Base-by-base conservation (phyloP, 2,113 vertebrate genomes). In the Colistium nudipinnis region DNA sequence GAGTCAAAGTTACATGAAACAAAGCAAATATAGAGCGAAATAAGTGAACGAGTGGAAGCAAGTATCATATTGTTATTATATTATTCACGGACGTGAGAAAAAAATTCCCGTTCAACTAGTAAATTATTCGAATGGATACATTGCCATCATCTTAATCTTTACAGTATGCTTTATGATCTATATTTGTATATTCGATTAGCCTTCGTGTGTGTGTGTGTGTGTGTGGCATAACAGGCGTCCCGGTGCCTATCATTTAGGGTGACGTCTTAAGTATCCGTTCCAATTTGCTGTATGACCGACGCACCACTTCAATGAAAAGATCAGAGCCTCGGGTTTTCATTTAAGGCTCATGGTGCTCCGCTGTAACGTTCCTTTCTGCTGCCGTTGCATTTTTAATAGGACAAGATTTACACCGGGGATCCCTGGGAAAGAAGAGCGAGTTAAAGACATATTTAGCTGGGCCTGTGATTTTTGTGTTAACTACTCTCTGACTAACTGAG, bases 251-350 rank as follows among this genome's bases (percentile, higher is more conserved):
- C 25, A 20, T 56, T 62, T 56, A 52, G 35, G 35, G 47, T 39
- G 6, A 35, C 27, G 3, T 48, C 30, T 52, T 51, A 11, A 43
- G 24, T 24, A 45, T 54, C 48, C 13, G 16, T 45, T 62, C 45
- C n/a, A 28, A 0, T 31, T 1, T 55, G 20, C 52, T 48, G 28
- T 35, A 57, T 49, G 59, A 65, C 28, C 55, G 56, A 62, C 60
- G 43, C 22, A 66, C 27, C 16, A 70, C 49, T 55, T 62, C 22
- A 65, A 12, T 55, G 55, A 41, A 72, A 43, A 51, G 4, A 70
- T 68, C 66, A 62, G 53, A 64, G 39, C 65, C 33, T 54, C 19
- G 51, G 41, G n/a, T 17, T 63, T 44, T 67, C 2, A 28, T 70
- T 55, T 28, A 35, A 17, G 59, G 12, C 48, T 74, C 47, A 14